Evolutionary conservation across 2,113 vertebrate genomes (phyloP), one percentile per base, ranked within the genome.

Genomic region (Setophaga coronata): DNA sequence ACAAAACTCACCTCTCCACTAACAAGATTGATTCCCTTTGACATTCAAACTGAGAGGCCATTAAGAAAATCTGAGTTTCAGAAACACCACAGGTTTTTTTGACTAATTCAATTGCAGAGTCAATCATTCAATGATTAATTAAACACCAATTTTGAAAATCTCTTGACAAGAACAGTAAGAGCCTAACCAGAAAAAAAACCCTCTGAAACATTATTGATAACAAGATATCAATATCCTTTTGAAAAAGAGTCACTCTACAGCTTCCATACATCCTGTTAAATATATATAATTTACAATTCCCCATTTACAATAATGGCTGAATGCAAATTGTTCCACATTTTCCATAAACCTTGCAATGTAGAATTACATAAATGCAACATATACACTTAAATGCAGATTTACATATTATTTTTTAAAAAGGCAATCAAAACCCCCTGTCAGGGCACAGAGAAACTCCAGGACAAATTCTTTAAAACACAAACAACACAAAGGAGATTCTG

Each of bases 101-200:
- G 24, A 40, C 31, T 51, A 67, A 86, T 62, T 86, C 62, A 66
- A 1, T 45, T 64, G 25, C 12, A 17, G 18, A 84, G 23, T 62
- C 50, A 62, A 43, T 42, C 84, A 76, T 13, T 58, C 57, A 73
- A 14, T 28, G 54, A 91, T 62, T 47, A 80, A 53, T 31, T 58
- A 62, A 92, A 82, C 31, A 76, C 7, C 36, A 12, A 7, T 45
- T 77, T 1, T 73, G 13, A 61, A 90, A 80, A 5, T 10, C 38
- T 66, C 29, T 16, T 45, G 17, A 80, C 34, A 81, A 64, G 60
- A 84, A 40, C 80, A 78, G 5, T 6, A 61, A 43, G 18, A 86
- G 7, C 11, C 29, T 38, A 65, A 40, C 1, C 50, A 90, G 23
- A 33, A 28, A 24, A 43, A 16, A n/a, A 5, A 12, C 0, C 5